These are phyloP conservation scores for Liodrosophila aerea DNA, from an alignment of 2,888 invertebrate genomes.

Conservation along the genomic window DNA sequence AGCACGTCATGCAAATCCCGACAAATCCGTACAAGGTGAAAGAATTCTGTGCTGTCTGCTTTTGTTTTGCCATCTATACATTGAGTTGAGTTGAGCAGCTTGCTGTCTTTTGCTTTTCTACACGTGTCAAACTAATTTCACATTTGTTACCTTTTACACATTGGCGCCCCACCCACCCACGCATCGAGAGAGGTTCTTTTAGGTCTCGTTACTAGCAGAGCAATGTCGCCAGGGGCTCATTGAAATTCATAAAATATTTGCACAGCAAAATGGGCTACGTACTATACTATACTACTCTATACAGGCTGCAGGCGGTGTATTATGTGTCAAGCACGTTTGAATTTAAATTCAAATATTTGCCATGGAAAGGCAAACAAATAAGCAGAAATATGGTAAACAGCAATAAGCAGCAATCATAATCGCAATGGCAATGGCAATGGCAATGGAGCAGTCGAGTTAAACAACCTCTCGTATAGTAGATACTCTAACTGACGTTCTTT, in stretches of 20 bases:
- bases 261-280: slow-evolving; percentile 70
- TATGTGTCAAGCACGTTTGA: slow-evolving; percentile 78
- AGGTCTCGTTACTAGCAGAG: too few relatives aligned
- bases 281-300: slow-evolving; percentile 7
- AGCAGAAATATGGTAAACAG: slow-evolving; percentile 76
- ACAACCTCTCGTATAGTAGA: background rate
- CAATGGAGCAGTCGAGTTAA: background rate
- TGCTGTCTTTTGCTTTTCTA: slow-evolving; percentile 47
- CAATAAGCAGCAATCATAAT: slow-evolving; percentile 63
- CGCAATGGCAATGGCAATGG: slow-evolving; percentile 5
- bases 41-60: slow-evolving; percentile 27
- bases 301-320: slow-evolving; percentile 63
- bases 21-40: slow-evolving; percentile 11
- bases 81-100: slow-evolving; percentile 43
- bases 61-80: slow-evolving; percentile 29
- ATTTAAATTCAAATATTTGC: slow-evolving; percentile 77
- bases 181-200: background rate
- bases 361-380: slow-evolving; percentile 73
- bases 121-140: slow-evolving; percentile 76
- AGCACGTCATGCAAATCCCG: slow-evolving; percentile 16
- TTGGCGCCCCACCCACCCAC: slow-evolving; percentile 37
- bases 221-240: slow-evolving; percentile 54
- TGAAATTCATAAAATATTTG: slow-evolving; percentile 76
- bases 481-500: background rate
- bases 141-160: slow-evolving; percentile 72